A percentile compares a stretch with the other conserved stretches of the same genome.
Evolutionary conservation across 2,888 invertebrate species (phyloP).

Genomic region (Lapara coniferarum): DNA sequence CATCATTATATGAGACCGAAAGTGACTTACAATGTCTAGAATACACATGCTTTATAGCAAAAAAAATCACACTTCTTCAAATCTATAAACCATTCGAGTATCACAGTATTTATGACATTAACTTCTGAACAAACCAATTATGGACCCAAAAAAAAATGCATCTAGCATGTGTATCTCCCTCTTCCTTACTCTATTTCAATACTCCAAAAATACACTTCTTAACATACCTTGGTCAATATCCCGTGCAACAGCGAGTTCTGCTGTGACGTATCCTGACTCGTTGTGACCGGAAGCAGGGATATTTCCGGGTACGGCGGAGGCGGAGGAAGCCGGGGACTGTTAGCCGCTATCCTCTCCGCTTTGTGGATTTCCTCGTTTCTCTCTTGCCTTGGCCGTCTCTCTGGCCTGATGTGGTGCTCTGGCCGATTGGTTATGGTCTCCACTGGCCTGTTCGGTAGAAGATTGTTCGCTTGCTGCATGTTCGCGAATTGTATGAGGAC

Average conservation of each 20-base stretch:
- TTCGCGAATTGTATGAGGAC: constrained; percentile 90
- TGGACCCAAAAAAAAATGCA: too few species aligned
- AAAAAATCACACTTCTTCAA: too few species aligned
- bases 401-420: constrained; percentile 65
- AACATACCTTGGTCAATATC: constrained; percentile 87
- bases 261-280: constrained; percentile 66
- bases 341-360: constrained; percentile 63
- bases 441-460: constrained; percentile 64
- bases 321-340: constrained; percentile 78
- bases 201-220: neutral
- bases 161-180: neutral
- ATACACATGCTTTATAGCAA: too few species aligned
- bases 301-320: constrained; percentile 91
- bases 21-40: too few species aligned
- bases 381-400: constrained; percentile 53
- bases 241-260: constrained; percentile 89
- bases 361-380: constrained; percentile 58
- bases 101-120: too few species aligned
- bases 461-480: constrained; percentile 72
- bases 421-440: constrained; percentile 62
- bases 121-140: too few species aligned
- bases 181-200: neutral
- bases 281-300: constrained; percentile 88
- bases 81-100: too few species aligned
- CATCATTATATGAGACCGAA: too few species aligned